These are phyloP conservation scores for Cydia amplana DNA, from an alignment of 1,140 invertebrate genomes.

Conservation along the genomic window DNA sequence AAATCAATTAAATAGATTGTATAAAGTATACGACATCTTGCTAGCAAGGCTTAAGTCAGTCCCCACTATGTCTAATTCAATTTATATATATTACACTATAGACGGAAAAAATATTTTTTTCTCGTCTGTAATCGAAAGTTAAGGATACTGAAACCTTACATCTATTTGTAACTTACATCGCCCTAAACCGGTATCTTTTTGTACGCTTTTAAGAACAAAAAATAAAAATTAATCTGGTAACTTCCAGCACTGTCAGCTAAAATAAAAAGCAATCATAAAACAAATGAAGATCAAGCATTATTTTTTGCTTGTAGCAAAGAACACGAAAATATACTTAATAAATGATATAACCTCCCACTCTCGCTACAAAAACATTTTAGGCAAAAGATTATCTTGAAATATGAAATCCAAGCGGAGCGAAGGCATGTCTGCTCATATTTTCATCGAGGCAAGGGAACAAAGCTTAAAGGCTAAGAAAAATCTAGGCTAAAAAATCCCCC, in stretches of 20 bases:
- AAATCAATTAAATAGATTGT: too few species aligned
- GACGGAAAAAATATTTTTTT: too few species aligned
- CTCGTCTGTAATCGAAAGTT: too few species aligned
- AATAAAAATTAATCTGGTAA: too few species aligned
- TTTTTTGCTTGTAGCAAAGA: background rate
- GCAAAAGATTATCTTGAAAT: background rate
- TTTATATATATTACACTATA: too few species aligned
- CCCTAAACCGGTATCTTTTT: too few species aligned
- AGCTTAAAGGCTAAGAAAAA: conserved; percentile 21
- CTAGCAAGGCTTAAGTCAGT: too few species aligned
- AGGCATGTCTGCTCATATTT: conserved; percentile 27
- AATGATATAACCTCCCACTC: background rate
- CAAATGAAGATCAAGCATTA: background rate
- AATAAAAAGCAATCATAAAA: background rate
- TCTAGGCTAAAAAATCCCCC: conserved; percentile 8
- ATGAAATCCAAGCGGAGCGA: background rate
- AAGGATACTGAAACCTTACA: too few species aligned
- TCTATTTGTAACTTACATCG: too few species aligned
- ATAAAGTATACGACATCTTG: too few species aligned
- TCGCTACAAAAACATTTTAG: background rate
- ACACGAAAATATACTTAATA: background rate
- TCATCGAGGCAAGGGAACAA: background rate
- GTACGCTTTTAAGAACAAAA: too few species aligned
- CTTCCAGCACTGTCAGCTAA: background rate
- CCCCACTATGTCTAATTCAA: too few species aligned